Conservation (phyloP, 2,888 invertebrate genomes). For the Zaprionus obscuricornis region DNA sequence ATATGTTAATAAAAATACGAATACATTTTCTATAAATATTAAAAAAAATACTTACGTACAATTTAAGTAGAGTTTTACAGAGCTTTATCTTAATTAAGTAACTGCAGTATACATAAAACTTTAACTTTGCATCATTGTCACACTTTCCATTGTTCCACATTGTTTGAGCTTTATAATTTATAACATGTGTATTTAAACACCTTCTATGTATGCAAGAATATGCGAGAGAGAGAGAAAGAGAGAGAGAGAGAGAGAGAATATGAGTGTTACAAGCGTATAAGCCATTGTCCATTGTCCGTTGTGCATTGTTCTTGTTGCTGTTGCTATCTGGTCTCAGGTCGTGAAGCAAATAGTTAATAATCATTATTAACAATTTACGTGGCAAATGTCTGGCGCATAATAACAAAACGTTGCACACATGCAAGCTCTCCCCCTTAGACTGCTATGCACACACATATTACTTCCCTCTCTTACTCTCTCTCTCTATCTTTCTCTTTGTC, state of each 20-base stretch:
- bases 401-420: conserved; percentile 38
- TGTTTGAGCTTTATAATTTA: background rate
- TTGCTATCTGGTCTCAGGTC: background rate
- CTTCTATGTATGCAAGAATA: background rate
- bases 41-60: too few relatives aligned
- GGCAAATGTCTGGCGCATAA: conserved; percentile 41
- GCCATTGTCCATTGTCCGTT: too few relatives aligned
- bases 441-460: background rate
- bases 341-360: conserved; percentile 57
- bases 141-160: too few relatives aligned
- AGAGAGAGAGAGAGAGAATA: conserved; percentile 5
- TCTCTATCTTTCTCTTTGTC: too few relatives aligned
- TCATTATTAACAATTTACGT: conserved; percentile 61
- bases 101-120: too few relatives aligned
- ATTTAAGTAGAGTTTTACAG: too few relatives aligned
- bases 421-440: background rate
- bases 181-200: background rate
- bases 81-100: too few relatives aligned
- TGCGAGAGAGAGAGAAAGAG: too few relatives aligned
- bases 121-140: too few relatives aligned
- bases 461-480: too few relatives aligned
- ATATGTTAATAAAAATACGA: too few relatives aligned
- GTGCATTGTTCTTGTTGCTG: background rate
- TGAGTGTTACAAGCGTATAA: conserved; percentile 12
- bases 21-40: too few relatives aligned